These are phyloP conservation scores for Choreutis nemorana DNA, from an alignment of 2,888 invertebrate species.

Conservation along the genomic window DNA sequence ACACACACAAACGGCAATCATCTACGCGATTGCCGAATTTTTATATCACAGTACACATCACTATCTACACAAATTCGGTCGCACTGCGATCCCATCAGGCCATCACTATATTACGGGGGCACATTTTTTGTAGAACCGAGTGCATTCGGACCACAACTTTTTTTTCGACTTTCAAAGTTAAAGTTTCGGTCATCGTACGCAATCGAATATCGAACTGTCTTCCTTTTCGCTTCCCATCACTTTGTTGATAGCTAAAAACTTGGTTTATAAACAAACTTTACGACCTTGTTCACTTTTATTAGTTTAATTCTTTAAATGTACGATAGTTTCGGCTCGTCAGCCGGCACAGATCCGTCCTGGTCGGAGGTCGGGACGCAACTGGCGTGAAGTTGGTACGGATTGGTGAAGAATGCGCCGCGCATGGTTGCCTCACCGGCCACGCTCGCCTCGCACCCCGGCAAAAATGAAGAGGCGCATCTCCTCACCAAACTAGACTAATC, in stretches of 20 bases:
- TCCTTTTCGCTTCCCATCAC: slow-evolving; percentile 43
- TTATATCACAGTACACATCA: slow-evolving; percentile 64
- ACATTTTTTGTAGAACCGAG: slow-evolving; percentile 52
- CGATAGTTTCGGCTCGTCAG: slow-evolving; percentile 41
- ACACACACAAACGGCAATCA: slow-evolving; percentile 56
- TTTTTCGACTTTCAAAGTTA: slow-evolving; percentile 35
- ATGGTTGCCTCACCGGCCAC: slow-evolving; percentile 59
- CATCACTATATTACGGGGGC: slow-evolving; percentile 55
- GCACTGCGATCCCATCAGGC: slow-evolving; percentile 62
- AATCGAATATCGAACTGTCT: slow-evolving; percentile 20
- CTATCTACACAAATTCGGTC: slow-evolving; percentile 55
- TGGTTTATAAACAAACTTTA: slow-evolving; percentile 23
- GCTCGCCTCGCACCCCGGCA: slow-evolving; percentile 40
- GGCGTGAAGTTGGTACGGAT: slow-evolving; percentile 55
- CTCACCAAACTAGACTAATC: slow-evolving; percentile 31
- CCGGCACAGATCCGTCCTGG: slow-evolving; percentile 38
- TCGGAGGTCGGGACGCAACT: slow-evolving; percentile 47
- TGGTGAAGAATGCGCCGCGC: slow-evolving; percentile 63
- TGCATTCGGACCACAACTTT: slow-evolving; percentile 58
- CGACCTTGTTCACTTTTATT: slow-evolving; percentile 43
- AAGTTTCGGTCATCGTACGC: slow-evolving; percentile 58
- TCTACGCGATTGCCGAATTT: slow-evolving; percentile 56
- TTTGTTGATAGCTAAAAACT: slow-evolving; percentile 17
- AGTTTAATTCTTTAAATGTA: slow-evolving; percentile 47
- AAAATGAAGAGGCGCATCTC: slow-evolving; percentile 34